Conservation (phyloP, 2,797 vertebrate species). For the Sebastes hubbsi region DNA sequence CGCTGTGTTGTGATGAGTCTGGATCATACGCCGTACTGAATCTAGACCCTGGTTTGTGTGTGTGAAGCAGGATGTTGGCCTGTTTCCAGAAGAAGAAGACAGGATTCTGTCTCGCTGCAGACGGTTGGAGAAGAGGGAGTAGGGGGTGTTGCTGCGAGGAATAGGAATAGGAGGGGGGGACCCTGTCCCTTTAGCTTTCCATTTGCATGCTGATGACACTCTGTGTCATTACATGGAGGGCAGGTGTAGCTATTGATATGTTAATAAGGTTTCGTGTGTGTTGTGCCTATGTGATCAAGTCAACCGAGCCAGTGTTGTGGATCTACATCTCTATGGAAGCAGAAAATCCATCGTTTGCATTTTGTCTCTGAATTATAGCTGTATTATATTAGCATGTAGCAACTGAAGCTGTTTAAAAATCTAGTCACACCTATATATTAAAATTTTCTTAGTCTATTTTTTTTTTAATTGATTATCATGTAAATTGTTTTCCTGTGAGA, state of each 20-base stretch:
- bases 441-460: neutral
- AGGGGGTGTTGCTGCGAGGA: constrained; percentile 52
- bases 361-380: neutral
- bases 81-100: constrained; percentile 64
- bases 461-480: neutral
- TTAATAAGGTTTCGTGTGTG: constrained; percentile 50
- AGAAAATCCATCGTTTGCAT: neutral
- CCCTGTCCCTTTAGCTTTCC: constrained; percentile 36
- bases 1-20: neutral
- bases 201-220: constrained; percentile 71
- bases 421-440: neutral
- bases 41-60: constrained; percentile 24
- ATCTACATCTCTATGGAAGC: constrained; percentile 1
- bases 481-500: neutral
- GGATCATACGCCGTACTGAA: neutral
- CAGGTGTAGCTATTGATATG: constrained; percentile 78
- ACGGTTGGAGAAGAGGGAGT: constrained; percentile 38
- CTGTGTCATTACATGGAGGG: constrained; percentile 58
- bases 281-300: constrained; percentile 47
- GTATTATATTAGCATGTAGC: neutral
- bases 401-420: neutral
- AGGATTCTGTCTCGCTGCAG: constrained; percentile 65
- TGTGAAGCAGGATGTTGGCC: constrained; percentile 66
- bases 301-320: constrained; percentile 13
- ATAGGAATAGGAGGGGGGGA: constrained; percentile 26